These are phyloP conservation scores for Brachyopa scutellaris DNA, from an alignment of 2,888 invertebrate genomes.

Conservation along the genomic window DNA sequence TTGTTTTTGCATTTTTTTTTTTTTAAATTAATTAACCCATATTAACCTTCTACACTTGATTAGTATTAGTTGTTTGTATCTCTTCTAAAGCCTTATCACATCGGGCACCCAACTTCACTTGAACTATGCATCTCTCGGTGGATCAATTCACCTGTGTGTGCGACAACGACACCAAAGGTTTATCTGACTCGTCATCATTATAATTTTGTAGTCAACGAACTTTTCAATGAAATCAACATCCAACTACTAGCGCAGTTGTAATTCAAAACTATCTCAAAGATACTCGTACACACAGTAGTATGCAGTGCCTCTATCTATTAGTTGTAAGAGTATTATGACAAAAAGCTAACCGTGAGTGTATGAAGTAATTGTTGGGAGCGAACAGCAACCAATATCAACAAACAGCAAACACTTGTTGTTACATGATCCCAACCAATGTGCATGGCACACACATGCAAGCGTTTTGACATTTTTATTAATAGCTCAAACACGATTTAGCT, in stretches of 20 bases:
- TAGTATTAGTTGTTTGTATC: conserved; percentile 20
- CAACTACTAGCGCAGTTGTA: conserved; percentile 61
- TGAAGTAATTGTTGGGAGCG: conserved; percentile 52
- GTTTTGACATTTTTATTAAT: conserved; percentile 70
- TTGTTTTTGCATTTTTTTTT: not conserved
- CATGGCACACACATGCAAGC: conserved; percentile 26
- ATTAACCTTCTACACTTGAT: conserved; percentile 63
- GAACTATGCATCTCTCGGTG: conserved; percentile 24
- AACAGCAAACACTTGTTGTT: conserved; percentile 65
- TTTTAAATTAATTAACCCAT: conserved; percentile 50
- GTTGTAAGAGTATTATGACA: conserved; percentile 23
- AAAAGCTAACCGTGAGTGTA: conserved; percentile 22
- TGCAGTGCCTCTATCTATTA: not conserved
- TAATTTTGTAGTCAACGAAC: conserved; percentile 75
- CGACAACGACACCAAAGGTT: conserved; percentile 39
- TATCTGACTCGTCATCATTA: conserved; percentile 43
- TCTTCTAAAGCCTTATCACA: conserved; percentile 25
- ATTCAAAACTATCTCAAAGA: conserved; percentile 66
- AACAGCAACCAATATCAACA: conserved; percentile 22
- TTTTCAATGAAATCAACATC: conserved; percentile 76
- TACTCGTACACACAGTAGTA: conserved; percentile 11
- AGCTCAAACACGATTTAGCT: conserved; percentile 69
- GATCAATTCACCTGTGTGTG: conserved; percentile 30
- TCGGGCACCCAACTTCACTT: conserved; percentile 2
- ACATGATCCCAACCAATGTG: conserved; percentile 45